Evolutionary conservation across 2,888 invertebrate genomes (phyloP), one percentile per base, ranked within the genome.

Genomic region (Cephus runcator): DNA sequence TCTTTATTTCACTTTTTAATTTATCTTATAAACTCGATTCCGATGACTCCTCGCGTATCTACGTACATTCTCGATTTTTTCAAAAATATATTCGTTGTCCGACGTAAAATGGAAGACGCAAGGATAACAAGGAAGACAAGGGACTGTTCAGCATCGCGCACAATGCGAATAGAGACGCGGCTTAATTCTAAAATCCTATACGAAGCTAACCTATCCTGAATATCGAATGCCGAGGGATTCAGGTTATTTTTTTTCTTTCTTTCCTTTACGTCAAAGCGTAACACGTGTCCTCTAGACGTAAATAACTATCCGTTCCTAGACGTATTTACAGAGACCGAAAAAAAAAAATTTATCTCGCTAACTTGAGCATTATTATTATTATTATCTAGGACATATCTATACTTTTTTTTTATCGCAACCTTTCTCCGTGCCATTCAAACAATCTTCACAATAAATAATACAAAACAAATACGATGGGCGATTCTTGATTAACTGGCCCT

Each of bases 391-490:
- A 56, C 9, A 23, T 56, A 56, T 56, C 23, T 23, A 23, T 56
- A 56, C 9, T 9, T 23, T 56, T 23, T 40, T 23, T 56, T 6
- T 23, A 1, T 40, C 40, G 56, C 56, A 56, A 56, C 23, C 1
- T 23, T 23, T 56, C 56, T 56, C 40, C 40, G 40, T 15, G 40
- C 9, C 56, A 0, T 56, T 23, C 9, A 56, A 56, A 6, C 56
- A 56, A 56, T 23, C 9, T 3, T 56, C 56, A 56, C 56, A 56
- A 69, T 12, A 73, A 71, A 75, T 75, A 81, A 75, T 77, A 75
- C 69, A 71, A 76, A 80, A 79, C 77, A 77, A 77, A 75, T 69
- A 75, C 79, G 80, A 56, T 73, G 75, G 76, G 74, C 75, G 33
- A 11, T 30, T 30, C 76, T 79, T 56, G 75, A 73, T 71, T 71